phyloP scores from a whole-genome alignment of 2,113 vertebrate genomes.

The Rhinoptilus africanus region DNA sequence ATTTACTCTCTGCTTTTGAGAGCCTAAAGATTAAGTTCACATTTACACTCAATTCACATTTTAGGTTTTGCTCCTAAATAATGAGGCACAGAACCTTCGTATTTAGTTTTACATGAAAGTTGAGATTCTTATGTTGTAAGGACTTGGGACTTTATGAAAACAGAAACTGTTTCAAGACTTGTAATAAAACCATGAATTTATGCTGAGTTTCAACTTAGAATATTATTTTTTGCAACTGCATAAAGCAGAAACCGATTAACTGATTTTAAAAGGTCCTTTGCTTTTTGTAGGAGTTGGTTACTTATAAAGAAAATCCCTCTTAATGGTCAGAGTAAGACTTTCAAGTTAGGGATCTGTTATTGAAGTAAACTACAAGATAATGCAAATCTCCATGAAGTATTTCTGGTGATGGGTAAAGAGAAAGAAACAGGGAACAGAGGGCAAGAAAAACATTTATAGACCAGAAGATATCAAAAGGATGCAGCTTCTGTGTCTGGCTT shows the following conservation, averaged over 20 bases:
- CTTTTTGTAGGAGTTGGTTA: not conserved
- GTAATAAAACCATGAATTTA: not conserved
- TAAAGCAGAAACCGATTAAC: not conserved
- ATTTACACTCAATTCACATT: not conserved
- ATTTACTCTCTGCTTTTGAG: not conserved
- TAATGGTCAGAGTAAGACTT: not conserved
- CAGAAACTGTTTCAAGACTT: not conserved
- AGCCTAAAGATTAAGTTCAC: not conserved
- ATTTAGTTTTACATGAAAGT: constrained; percentile 10
- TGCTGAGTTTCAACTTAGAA: not conserved
- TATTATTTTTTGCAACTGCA: constrained; percentile 10
- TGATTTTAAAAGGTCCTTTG: not conserved
- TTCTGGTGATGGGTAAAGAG: not conserved
- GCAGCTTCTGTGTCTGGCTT: not conserved
- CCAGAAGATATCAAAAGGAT: not conserved
- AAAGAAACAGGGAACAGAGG: not conserved
- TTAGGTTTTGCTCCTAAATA: not conserved
- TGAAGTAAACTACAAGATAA: not conserved
- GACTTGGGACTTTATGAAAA: constrained; percentile 5
- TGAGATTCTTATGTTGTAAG: not conserved
- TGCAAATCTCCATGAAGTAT: not conserved
- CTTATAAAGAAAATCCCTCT: not conserved
- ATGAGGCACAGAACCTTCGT: not conserved
- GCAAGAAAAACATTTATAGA: not conserved
- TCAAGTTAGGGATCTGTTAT: not conserved